Base-by-base conservation (phyloP, 2,113 vertebrate genomes). In the Leptobrachium ailaonicum region DNA sequence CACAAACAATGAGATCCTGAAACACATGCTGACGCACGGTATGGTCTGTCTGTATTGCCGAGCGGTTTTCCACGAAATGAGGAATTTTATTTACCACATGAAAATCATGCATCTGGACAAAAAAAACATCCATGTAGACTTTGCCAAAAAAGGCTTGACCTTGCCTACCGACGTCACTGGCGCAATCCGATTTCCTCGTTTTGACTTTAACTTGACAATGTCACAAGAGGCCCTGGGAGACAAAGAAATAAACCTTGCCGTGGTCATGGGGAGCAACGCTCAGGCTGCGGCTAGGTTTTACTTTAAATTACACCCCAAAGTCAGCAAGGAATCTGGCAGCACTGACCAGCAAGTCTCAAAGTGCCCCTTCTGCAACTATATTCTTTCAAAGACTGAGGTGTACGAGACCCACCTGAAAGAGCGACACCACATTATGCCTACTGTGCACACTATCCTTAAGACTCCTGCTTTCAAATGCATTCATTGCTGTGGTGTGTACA, bases 401-500 rank as follows among this genome's bases (percentile, higher is more conserved):
- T 96, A 98, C 13, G 94, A 97, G 11, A 86, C 88, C 74, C 97
- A 99, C 82, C 87, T 98, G 85, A 95, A 95, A 81, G 94, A 96
- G 69, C 93, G 94, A 75, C 98, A 99, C 87, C 96, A 96, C 41
- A 95, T 99, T 3, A 96, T 94, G 54, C 96, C 98, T 0, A 99
- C 96, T 0, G 94, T 98, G 6, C 98, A 99, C 41, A 96, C 97
- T 0, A 94, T 98, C 68, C 85, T 99, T 4, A 96, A 96, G 85
- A 94, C 95, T 0, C 96, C 97, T 1, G 97, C 96, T 2, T 98
- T 97, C 86, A 98, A 98, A 85, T 99, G 98, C 84, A 95, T 99
- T 82, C 96, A 98, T 90, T 99, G 97, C 85, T 96, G 95, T 0
- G 97, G 98, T 0, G 96, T 99, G 12, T 99, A 99, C 90, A 97